A percentile compares a stretch with the other conserved stretches of the same genome.
These are phyloP conservation scores for Penaeus indicus DNA, from an alignment of 1,140 invertebrate genomes.

Conservation along the genomic window DNA sequence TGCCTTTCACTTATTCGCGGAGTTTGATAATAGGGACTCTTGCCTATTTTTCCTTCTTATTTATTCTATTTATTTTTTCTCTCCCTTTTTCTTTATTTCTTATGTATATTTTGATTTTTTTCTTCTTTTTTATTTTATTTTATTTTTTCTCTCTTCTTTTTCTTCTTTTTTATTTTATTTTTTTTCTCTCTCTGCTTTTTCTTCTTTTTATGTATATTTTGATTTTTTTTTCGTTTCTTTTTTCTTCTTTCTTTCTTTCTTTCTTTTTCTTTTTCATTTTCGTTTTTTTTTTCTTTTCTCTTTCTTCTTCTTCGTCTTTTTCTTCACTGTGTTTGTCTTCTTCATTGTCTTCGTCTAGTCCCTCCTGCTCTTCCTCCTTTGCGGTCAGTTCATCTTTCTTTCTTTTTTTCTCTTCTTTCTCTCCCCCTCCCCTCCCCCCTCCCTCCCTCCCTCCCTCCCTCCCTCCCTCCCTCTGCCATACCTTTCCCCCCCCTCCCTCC, in stretches of 20 bases:
- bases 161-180: not conserved
- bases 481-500: not conserved
- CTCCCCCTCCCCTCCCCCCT: not conserved
- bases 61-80: no score
- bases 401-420: not conserved
- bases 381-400: not conserved
- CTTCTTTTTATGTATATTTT: not conserved
- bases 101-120: no score
- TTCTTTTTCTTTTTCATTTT: not conserved
- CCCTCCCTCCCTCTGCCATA: not conserved
- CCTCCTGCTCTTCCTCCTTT: not conserved
- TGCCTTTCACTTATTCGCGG: no score
- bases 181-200: not conserved
- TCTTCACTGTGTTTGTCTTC: not conserved
- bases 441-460: not conserved
- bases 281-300: not conserved
- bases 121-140: no score
- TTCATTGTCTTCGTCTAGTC: not conserved
- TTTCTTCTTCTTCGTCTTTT: not conserved
- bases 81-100: no score
- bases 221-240: not conserved
- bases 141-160: no score
- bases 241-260: not conserved
- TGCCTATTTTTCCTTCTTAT: no score
- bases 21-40: no score